Evolutionary conservation across 2,113 vertebrate genomes (phyloP).

Genomic region (Leucopsar rothschildi): DNA sequence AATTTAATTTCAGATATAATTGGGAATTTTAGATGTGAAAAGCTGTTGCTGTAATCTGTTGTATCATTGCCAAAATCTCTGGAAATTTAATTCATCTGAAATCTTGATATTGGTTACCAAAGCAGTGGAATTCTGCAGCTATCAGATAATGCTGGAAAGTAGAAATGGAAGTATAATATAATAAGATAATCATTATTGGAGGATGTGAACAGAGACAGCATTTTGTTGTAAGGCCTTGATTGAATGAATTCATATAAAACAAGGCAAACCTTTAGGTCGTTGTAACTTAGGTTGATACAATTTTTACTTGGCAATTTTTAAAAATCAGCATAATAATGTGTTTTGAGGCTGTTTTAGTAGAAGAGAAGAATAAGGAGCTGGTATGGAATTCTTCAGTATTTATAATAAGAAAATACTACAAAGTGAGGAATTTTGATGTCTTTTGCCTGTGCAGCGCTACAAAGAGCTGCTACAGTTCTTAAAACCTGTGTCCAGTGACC

Average conservation of each 20-base stretch:
- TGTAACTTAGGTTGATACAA: neutral
- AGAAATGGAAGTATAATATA: neutral
- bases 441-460: neutral
- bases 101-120: neutral
- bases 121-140: neutral
- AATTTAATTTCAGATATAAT: conserved; percentile 7
- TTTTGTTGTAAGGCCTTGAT: neutral
- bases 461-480: neutral
- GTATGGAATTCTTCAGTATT: neutral
- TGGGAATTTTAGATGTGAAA: conserved; percentile 2
- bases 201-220: neutral
- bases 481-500: neutral
- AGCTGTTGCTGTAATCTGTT: conserved; percentile 3
- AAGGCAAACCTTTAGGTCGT: neutral
- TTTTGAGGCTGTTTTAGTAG: neutral
- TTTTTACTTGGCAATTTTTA: neutral
- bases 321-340: neutral
- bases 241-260: neutral
- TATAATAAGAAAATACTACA: neutral
- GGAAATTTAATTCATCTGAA: neutral
- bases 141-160: neutral
- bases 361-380: neutral
- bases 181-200: neutral
- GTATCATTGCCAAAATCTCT: neutral
- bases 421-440: neutral